Evolutionary conservation across 35 echinoderm and acorn worm species (phyloP).

Genomic region (Apostichopus californicus): DNA sequence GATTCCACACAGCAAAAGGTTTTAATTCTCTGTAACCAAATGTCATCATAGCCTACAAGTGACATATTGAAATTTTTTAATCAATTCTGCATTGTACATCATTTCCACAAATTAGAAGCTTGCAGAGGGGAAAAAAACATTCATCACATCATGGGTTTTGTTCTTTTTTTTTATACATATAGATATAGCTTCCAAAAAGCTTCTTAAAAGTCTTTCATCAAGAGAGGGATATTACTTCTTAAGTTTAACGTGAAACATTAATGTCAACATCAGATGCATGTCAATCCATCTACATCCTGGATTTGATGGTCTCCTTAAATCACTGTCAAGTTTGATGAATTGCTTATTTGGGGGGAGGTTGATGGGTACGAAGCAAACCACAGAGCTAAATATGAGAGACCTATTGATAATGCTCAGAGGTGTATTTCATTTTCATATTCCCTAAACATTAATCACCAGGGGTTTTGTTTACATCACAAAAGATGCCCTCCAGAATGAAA

Average conservation of each 20-base stretch:
- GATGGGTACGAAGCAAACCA: background rate
- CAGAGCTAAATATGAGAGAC: background rate
- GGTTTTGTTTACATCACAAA: no score
- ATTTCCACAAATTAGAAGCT: background rate
- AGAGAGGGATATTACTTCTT: background rate
- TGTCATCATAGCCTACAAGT: background rate
- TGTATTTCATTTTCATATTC: background rate
- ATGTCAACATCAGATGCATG: background rate
- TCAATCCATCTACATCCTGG: background rate
- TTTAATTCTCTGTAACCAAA: background rate
- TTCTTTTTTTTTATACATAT: background rate
- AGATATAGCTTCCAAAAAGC: no score
- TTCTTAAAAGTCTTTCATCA: background rate
- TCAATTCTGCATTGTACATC: background rate
- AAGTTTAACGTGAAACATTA: background rate
- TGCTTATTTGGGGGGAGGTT: no score
- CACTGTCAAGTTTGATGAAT: no score
- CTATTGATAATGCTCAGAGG: background rate
- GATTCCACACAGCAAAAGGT: background rate
- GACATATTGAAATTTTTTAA: background rate
- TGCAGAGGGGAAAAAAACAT: background rate
- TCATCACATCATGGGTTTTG: background rate
- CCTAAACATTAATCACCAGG: background rate
- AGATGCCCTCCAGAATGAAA: no score
- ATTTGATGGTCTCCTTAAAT: background rate